phyloP scores from a whole-genome alignment of 2,797 vertebrate species.

The Hemibagrus guttatus region DNA sequence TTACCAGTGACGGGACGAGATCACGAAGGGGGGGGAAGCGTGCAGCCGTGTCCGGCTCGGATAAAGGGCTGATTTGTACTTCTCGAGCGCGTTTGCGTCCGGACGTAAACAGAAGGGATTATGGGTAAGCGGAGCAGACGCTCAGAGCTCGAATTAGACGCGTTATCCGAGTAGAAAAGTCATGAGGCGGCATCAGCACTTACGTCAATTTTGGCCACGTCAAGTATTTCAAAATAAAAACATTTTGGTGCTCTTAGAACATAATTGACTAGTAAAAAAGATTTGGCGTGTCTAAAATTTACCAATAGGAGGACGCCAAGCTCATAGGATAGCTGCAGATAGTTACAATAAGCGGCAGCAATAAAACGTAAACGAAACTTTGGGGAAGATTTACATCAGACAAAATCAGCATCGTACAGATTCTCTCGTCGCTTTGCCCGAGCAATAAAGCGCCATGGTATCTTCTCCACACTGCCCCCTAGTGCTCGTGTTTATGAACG shows the following conservation, averaged over 20 bases:
- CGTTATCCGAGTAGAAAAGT: not conserved
- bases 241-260: not conserved
- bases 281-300: not conserved
- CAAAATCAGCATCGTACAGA: not conserved
- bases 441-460: too few species aligned
- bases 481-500: not conserved
- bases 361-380: not conserved
- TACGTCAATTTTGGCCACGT: not conserved
- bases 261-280: not conserved
- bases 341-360: not conserved
- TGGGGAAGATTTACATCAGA: too few species aligned
- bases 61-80: conserved; percentile 16
- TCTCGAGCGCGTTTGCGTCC: not conserved
- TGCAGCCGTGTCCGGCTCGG: too few species aligned
- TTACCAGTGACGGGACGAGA: not conserved
- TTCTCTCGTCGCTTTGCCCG: too few species aligned
- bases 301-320: not conserved
- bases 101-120: not conserved
- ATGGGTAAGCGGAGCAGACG: not conserved
- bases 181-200: not conserved
- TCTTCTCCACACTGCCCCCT: not conserved
- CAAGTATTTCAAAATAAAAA: too few species aligned
- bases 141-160: not conserved
- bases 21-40: not conserved
- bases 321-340: not conserved